Percentiles rank a stretch among this genome's conserved stretches.
phyloP scores from a whole-genome alignment of 92 coral and sea anemone genomes.

The Desmophyllum pertusum region DNA sequence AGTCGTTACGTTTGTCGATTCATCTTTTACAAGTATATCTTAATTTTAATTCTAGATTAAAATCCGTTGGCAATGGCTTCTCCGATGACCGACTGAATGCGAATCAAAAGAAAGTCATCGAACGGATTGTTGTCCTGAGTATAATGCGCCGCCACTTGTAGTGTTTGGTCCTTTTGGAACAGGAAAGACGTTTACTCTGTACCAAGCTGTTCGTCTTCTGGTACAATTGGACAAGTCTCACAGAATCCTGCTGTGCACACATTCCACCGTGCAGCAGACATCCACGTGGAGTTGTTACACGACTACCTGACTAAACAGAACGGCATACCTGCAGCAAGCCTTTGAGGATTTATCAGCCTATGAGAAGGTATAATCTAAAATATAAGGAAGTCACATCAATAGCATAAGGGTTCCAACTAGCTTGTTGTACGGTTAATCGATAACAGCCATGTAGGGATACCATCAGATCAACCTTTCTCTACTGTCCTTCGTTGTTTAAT shows the following conservation, averaged over 20 bases:
- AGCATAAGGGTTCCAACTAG: too few relatives aligned
- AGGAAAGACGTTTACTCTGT: slow-evolving; percentile 89
- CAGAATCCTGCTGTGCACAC: slow-evolving; percentile 90
- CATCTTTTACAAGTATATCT: not conserved
- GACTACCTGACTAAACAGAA: slow-evolving; percentile 50
- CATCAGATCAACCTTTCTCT: too few relatives aligned
- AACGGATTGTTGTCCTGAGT: slow-evolving; percentile 43
- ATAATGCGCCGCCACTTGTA: slow-evolving; percentile 81
- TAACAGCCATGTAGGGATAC: too few relatives aligned
- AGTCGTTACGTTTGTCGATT: too few relatives aligned
- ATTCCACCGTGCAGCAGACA: slow-evolving; percentile 94
- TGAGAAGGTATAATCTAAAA: slow-evolving; percentile 56
- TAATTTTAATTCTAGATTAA: not conserved
- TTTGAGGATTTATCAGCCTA: slow-evolving; percentile 64
- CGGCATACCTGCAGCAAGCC: slow-evolving; percentile 66
- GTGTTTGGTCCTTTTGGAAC: slow-evolving; percentile 99
- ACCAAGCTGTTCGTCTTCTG: slow-evolving; percentile 78
- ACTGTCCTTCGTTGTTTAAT: not conserved
- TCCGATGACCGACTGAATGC: slow-evolving; percentile 64
- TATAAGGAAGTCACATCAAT: too few relatives aligned
- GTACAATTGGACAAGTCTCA: slow-evolving; percentile 55
- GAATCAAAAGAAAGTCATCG: slow-evolving; percentile 63
- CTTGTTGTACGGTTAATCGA: too few relatives aligned
- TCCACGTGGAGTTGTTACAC: slow-evolving; percentile 78
- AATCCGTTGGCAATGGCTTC: slow-evolving; percentile 54